Base-by-base conservation (phyloP, 2,888 invertebrate genomes). In the Melieria omissa region DNA sequence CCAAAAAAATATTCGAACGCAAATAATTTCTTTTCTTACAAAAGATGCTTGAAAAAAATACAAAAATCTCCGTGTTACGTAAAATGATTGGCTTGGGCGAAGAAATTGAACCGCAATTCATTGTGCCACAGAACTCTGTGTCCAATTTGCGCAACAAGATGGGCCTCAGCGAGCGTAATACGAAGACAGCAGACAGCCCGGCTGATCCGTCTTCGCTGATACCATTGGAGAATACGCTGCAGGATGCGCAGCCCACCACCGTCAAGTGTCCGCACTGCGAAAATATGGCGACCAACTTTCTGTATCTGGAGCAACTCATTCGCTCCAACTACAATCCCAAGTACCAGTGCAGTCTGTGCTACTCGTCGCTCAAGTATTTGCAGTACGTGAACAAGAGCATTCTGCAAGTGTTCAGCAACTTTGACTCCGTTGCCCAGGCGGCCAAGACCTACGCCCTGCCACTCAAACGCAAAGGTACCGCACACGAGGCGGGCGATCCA, bases 221-320 rank as follows among this genome's bases (percentile, higher is more conserved):
- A 58, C 61, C 71, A 12, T 1, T 52, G 14, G 73, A 67, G 46
- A 73, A 70, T 12, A 46, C 74, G 41, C 10, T 55, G 12, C 62
- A 29, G 10, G 42, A 9, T 16, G 63, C 42, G 6, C 55, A 67
- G 58, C 49, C 47, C n/a, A 7, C 62, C 4, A 74, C 68, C 67
- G 70, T 71, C 52, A 81, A 79, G 62, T 84, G 84, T 57, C 78
- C 77, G 4, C 81, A 84, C 64, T 84, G 84, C 63, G 83, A 83
- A 62, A 82, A 81, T 60, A 81, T 84, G 85, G 85, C 84, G n/a
- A 84, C 84, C 71, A 83, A 83, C 70, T 84, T 84, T 44, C 72
- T 85, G 0, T 82, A 83, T 58, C 71, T 85, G 73, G 84, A 84
- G 69, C 82, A 81, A 42, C 75, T 83, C 10, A 80, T 84, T 57